phyloP scores from a whole-genome alignment of 2,113 vertebrate species.

The Macheiramphus alcinus region DNA sequence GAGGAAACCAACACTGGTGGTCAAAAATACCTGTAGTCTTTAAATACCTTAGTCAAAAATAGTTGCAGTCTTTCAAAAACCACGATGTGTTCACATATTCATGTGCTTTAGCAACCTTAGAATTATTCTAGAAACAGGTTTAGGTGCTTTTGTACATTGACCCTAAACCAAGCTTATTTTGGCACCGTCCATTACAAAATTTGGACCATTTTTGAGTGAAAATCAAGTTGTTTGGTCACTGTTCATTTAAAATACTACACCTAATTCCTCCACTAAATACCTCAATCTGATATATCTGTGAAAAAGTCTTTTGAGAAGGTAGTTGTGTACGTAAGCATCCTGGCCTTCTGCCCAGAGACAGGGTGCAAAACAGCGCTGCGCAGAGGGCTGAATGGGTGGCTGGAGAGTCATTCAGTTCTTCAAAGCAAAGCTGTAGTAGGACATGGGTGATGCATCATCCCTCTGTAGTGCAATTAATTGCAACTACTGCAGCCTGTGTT shows the following conservation, averaged over 20 bases:
- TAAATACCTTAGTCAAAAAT: not conserved
- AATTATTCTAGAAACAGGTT: not conserved
- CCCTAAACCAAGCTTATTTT: not conserved
- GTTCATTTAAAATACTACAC: not conserved
- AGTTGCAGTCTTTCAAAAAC: not conserved
- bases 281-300: not conserved
- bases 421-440: not conserved
- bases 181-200: not conserved
- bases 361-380: not conserved
- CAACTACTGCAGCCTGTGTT: not conserved
- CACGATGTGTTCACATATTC: accelerated
- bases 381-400: not conserved
- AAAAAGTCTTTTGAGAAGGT: not conserved
- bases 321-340: not conserved
- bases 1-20: not conserved
- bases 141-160: not conserved
- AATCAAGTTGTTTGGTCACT: not conserved
- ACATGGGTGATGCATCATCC: not conserved
- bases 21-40: not conserved
- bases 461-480: not conserved
- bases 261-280: not conserved
- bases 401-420: not conserved
- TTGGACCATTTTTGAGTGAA: not conserved
- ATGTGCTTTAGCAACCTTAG: not conserved
- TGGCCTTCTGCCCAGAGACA: not conserved